A percentile compares a stretch with the other conserved stretches of the same genome.
These are phyloP conservation scores for Palythoa grandis DNA, from an alignment of 92 coral and sea anemone species.

Conservation along the genomic window DNA sequence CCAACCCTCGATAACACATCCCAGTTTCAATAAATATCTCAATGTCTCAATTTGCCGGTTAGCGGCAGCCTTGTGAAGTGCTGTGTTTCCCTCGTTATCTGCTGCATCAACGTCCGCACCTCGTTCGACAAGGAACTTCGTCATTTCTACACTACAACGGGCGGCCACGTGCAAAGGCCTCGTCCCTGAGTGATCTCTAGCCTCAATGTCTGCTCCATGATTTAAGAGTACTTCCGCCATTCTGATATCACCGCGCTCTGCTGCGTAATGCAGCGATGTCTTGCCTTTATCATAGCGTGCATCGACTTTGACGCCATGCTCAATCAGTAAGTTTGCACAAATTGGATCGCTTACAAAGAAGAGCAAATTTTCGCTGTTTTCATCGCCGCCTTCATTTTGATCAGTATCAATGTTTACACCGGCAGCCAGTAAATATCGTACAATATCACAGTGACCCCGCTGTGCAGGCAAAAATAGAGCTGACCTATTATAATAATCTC, in stretches of 20 bases:
- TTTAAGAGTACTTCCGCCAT: constrained; percentile 33
- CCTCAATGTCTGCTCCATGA: constrained; percentile 44
- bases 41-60: constrained; percentile 35
- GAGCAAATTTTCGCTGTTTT: constrained; percentile 25
- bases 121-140: constrained; percentile 31
- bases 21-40: constrained; percentile 32
- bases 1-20: constrained; percentile 39
- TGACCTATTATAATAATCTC: constrained; percentile 34
- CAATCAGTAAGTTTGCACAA: constrained; percentile 33
- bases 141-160: constrained; percentile 19
- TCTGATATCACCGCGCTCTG: constrained; percentile 43
- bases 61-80: constrained; percentile 37
- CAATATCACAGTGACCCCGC: constrained; percentile 28
- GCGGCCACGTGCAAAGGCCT: constrained; percentile 41
- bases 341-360: constrained; percentile 40
- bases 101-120: constrained; percentile 33
- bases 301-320: constrained; percentile 18
- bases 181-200: constrained; percentile 23
- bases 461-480: constrained; percentile 40
- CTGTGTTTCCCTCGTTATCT: constrained; percentile 15
- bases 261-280: constrained; percentile 37
- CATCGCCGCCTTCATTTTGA: constrained; percentile 6
- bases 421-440: constrained; percentile 19
- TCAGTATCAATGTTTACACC: constrained; percentile 11
- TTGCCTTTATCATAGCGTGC: constrained; percentile 35